Percentiles rank a stretch among this genome's conserved stretches.
Evolutionary conservation across 2,113 vertebrate genomes (phyloP).

Genomic region (Sinosuthora webbiana): DNA sequence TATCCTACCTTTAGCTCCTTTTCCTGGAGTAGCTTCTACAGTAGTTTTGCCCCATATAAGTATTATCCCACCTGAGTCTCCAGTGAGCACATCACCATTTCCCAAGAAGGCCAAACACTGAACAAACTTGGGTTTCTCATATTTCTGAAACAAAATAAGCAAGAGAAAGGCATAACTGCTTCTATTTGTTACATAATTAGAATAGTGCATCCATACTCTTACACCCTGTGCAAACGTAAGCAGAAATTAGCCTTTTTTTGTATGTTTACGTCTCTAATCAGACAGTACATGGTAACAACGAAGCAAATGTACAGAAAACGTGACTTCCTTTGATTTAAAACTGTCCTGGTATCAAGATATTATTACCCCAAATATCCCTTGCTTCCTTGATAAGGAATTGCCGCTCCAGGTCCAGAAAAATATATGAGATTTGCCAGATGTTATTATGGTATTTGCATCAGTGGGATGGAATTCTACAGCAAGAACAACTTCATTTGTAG

Average conservation of each 20-base stretch:
- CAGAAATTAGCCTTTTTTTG: not conserved
- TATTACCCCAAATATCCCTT: slow-evolving; percentile 96
- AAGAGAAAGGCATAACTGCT: not conserved
- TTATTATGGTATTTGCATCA: slow-evolving; percentile 91
- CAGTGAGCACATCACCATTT: slow-evolving; percentile 92
- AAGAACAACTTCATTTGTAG: slow-evolving; percentile 92
- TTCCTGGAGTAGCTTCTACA: slow-evolving; percentile 85
- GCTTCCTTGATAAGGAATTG: slow-evolving; percentile 90
- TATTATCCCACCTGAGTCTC: slow-evolving; percentile 92
- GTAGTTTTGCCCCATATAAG: slow-evolving; percentile 91
- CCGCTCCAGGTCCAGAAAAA: slow-evolving; percentile 98
- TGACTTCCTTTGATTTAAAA: not conserved
- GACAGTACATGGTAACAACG: not conserved
- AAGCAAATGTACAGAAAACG: not conserved
- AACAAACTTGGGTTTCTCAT: slow-evolving; percentile 96
- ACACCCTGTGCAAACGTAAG: not conserved
- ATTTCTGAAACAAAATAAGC: slow-evolving; percentile 83
- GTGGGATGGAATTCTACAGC: slow-evolving; percentile 94
- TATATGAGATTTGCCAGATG: slow-evolving; percentile 98
- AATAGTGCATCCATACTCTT: not conserved
- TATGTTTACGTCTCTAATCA: not conserved
- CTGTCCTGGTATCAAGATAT: not conserved
- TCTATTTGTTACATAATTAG: not conserved
- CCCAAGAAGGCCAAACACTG: slow-evolving; percentile 94
- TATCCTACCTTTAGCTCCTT: slow-evolving; percentile 89